Base-by-base conservation (phyloP, 1,140 invertebrate species). In the Drosophila arizonae region DNA sequence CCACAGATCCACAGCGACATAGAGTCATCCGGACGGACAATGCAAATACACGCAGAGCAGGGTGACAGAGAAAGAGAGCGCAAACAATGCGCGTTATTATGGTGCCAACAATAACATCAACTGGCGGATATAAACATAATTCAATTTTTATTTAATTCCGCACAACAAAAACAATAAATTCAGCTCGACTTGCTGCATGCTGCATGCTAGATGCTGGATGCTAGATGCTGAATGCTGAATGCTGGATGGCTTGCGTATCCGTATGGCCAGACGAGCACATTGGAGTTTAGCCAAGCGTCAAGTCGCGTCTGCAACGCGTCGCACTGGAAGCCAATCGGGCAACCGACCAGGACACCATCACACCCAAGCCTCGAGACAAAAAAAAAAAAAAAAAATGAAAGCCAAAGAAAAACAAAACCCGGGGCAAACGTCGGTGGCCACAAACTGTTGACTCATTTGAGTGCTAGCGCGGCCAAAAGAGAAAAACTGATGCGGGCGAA, bases 111-210 rank as follows among this genome's bases (percentile, higher is more conserved):
- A 86, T 86, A 86, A 82, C 76, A 87, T 75, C 76, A 81, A 79
- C 81, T 79, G 75, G 56, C 82, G 82, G 79, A 86, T 82, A 86
- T 87, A 86, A 86, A 87, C 76, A 87, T 87, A 87, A 87, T 87
- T 87, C 84, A 87, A 87, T 87, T 87, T 87, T 87, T 87, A 87
- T 87, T 87, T 87, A 87, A 87, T 87, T 87, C 81, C 58, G 84
- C 60, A 82, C 79, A 87, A 87, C 84, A 87, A 87, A 84, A 67
- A 88, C 85, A 82, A 87, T 87, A 88, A 87, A 88, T 87, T 88
- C 82, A 68, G 76, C 72, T 65, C 68, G 82, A 87, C 82, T 85
- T 67, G 64, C 55, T 55, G 69, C 30, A 58, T 21, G 33, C 30
- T 54, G 48, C 39, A 61, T 13, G 48, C 36, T 52, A 28, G 1